These are phyloP conservation scores for Cossypha dichroa DNA, from an alignment of 2,797 vertebrate genomes.

Conservation along the genomic window DNA sequence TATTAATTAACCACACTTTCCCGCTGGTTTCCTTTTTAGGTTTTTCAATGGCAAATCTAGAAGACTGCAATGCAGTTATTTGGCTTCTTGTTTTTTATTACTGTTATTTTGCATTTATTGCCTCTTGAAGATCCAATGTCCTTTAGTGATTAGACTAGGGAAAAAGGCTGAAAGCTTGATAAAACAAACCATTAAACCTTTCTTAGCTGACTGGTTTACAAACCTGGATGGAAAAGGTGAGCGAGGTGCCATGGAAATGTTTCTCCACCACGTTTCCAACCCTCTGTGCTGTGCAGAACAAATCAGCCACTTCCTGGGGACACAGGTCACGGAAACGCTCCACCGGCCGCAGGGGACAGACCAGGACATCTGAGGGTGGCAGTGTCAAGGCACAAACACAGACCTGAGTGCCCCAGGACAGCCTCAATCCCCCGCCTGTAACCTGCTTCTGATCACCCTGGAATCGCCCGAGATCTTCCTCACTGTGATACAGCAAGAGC, in stretches of 20 bases:
- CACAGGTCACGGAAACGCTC: slow-evolving; percentile 87
- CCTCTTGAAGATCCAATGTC: not conserved
- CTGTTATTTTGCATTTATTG: not conserved
- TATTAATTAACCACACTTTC: not conserved
- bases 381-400: slow-evolving; percentile 75
- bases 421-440: not conserved
- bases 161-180: not conserved
- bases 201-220: slow-evolving; percentile 4
- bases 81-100: not conserved
- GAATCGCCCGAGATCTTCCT: not conserved
- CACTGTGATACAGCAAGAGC: not conserved
- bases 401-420: not conserved
- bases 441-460: not conserved
- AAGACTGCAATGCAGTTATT: not conserved
- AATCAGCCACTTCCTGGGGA: slow-evolving; percentile 85
- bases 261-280: slow-evolving; percentile 84
- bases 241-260: slow-evolving; percentile 85
- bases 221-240: slow-evolving; percentile 90
- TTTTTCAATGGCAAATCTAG: not conserved
- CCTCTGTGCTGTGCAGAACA: slow-evolving; percentile 82
- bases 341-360: slow-evolving; percentile 86
- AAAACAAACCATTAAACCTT: not conserved
- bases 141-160: not conserved
- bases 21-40: not conserved
- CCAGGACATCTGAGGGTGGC: slow-evolving; percentile 81